Base-by-base conservation (phyloP, 2,113 vertebrate genomes). In the Grus americana region DNA sequence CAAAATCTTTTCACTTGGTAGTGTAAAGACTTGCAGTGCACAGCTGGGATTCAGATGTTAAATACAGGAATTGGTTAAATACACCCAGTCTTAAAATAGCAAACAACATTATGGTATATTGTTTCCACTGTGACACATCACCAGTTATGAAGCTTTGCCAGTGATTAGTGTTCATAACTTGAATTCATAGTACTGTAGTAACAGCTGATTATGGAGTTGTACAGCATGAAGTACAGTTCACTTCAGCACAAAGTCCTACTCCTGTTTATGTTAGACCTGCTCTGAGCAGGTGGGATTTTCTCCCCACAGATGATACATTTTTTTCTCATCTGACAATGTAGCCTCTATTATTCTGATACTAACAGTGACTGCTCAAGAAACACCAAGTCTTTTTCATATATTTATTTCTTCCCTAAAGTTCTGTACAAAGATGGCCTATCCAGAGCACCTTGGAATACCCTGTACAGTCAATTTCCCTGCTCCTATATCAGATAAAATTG, bases 31-130 rank as follows among this genome's bases (percentile, higher is more conserved):
- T 63, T 81, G 49, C 61, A 84, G 61, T 70, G 57, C 55, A 75
- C 82, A 95, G 92, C 61, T 92, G 80, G 52, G 57, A 84, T 92
- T 95, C 83, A 49, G 55, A 80, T 62, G 80, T 93, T 93, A 95
- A 90, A 95, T 63, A 79, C 32, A 63, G 16, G 46, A 92, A 83
- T 88, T 36, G 17, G 44, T 82, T 86, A 90, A 93, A 93, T 81
- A 59, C 23, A 86, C 4, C 4, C 61, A 54, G 15, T 52, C 61
- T 91, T 83, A 94, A 96, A 96, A 94, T 79, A 95, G 42, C 44
- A 86, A 92, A 91, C 9, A 36, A 17, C 73, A 73, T 92, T 81
- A 92, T 36, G 24, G 11, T 27, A 15, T 54, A 91, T 91, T 93
- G 80, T 96, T 95, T 92, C 38, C 67, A 49, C 20, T 78, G 15